phyloP scores from a whole-genome alignment of 2,888 invertebrate species.

The Cheilosia impressa region DNA sequence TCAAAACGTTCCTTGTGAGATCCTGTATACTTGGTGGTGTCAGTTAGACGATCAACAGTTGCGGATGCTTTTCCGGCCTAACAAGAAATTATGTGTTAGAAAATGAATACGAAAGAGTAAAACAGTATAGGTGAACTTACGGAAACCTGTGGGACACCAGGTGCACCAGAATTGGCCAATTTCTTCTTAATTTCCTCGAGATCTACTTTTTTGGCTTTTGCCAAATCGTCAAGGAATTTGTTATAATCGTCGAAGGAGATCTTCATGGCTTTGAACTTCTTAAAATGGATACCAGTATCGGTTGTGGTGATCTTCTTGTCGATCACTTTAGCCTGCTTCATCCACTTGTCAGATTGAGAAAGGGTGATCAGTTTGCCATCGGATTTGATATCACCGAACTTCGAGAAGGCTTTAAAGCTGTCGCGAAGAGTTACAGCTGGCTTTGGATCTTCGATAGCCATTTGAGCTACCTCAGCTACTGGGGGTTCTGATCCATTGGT shows the following conservation, averaged over 20 bases:
- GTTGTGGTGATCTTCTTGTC: slow-evolving; percentile 95
- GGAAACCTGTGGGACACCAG: slow-evolving; percentile 85
- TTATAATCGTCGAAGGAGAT: slow-evolving; percentile 91
- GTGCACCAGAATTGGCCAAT: slow-evolving; percentile 91
- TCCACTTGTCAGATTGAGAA: slow-evolving; percentile 97
- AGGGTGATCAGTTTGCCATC: slow-evolving; percentile 93
- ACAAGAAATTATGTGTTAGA: background rate
- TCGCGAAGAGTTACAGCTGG: slow-evolving; percentile 85
- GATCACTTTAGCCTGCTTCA: slow-evolving; percentile 94
- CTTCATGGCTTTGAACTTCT: slow-evolving; percentile 93
- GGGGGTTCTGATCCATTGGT: slow-evolving; percentile 78
- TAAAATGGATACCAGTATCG: slow-evolving; percentile 95
- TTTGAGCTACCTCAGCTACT: slow-evolving; percentile 80
- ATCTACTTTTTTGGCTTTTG: slow-evolving; percentile 93
- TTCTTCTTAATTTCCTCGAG: slow-evolving; percentile 91
- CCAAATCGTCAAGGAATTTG: slow-evolving; percentile 93
- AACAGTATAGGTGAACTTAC: slow-evolving; percentile 75
- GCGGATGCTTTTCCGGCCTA: slow-evolving; percentile 83
- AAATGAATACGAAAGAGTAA: background rate
- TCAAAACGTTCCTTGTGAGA: slow-evolving; percentile 94
- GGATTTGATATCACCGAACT: slow-evolving; percentile 94
- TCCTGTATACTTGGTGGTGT: slow-evolving; percentile 94
- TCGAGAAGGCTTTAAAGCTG: slow-evolving; percentile 91
- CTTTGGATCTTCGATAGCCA: slow-evolving; percentile 81
- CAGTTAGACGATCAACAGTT: slow-evolving; percentile 89